Conservation (phyloP, 2,113 vertebrate genomes). For the Lasiurus cinereus region DNA sequence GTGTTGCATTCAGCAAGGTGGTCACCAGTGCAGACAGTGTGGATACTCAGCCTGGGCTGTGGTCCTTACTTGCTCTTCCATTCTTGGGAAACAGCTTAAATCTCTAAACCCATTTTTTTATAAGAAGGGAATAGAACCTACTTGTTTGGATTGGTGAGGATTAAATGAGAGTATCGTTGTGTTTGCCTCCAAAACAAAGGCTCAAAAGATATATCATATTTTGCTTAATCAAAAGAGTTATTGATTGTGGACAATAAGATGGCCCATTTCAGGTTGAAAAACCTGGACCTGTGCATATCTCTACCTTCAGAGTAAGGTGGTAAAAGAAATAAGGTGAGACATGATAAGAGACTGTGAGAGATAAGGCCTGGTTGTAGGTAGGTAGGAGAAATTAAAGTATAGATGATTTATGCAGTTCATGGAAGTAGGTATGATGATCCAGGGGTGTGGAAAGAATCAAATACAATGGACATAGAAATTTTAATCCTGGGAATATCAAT, state of each 20-base stretch:
- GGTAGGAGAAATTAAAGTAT: background rate
- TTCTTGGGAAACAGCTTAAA: background rate
- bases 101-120: background rate
- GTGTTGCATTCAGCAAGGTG: too few species aligned
- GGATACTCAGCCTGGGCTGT: accelerated
- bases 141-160: background rate
- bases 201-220: background rate
- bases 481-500: too few species aligned
- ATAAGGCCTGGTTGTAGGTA: background rate
- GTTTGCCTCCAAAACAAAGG: background rate
- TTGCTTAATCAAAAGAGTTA: background rate
- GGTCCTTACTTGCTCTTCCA: accelerated
- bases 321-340: background rate
- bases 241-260: accelerated
- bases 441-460: background rate
- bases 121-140: background rate
- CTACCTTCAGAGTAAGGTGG: background rate
- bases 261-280: too few species aligned
- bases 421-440: background rate
- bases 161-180: background rate
- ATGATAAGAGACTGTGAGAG: background rate
- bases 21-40: accelerated
- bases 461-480: background rate
- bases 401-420: accelerated
- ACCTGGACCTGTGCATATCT: accelerated